These are phyloP conservation scores for Anthopleura xanthogrammica DNA, from an alignment of 92 coral and sea anemone genomes.

Conservation along the genomic window DNA sequence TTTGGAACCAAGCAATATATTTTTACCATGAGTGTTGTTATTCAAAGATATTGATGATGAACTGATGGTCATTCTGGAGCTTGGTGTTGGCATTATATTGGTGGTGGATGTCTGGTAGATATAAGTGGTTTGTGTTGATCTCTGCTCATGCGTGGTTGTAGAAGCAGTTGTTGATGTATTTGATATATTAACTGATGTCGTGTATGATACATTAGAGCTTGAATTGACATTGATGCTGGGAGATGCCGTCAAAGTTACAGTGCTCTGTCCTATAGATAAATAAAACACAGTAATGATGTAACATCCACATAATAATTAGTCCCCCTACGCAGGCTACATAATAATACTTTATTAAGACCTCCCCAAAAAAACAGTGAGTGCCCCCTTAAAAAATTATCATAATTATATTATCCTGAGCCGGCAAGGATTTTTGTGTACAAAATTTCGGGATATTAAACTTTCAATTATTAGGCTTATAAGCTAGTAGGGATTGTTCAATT, in stretches of 20 bases:
- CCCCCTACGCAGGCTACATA: no score
- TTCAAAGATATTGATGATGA: background rate
- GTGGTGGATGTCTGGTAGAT: background rate
- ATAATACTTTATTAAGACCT: no score
- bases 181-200: background rate
- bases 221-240: background rate
- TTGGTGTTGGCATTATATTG: background rate
- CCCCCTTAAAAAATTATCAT: no score
- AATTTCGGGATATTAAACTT: no score
- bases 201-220: background rate
- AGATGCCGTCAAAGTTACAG: background rate
- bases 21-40: background rate
- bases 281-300: background rate
- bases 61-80: background rate
- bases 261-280: background rate
- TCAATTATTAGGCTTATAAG: no score
- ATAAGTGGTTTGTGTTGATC: background rate
- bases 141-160: background rate
- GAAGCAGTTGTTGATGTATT: background rate
- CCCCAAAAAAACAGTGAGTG: no score
- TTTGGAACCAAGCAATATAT: no score
- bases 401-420: no score
- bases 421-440: no score
- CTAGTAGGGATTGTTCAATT: no score
- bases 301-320: no score